Evolutionary conservation across 2,113 vertebrate genomes (phyloP).

Genomic region (Psittacus erithacus): DNA sequence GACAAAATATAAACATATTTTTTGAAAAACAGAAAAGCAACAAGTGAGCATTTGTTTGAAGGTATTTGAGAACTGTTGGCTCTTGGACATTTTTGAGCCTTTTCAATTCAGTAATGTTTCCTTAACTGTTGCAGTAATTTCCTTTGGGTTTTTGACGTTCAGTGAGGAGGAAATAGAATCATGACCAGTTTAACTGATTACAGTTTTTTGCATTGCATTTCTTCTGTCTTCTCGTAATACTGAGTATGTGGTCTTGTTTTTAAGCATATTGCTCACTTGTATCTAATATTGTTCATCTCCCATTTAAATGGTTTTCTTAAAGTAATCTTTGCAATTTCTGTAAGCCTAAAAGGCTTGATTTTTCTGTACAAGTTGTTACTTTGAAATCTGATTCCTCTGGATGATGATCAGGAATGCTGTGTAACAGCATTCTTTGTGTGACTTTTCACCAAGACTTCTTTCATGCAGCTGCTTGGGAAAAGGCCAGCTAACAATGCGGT

Average conservation of each 20-base stretch:
- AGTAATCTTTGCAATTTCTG: constrained; percentile 6
- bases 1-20: not conserved
- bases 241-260: not conserved
- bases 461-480: constrained; percentile 70
- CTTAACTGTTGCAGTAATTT: not conserved
- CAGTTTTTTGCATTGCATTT: not conserved
- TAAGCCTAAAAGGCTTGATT: constrained; percentile 8
- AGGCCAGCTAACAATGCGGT: constrained; percentile 60
- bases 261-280: not conserved
- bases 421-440: constrained; percentile 74
- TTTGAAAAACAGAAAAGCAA: not conserved
- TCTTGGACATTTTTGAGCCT: not conserved
- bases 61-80: not conserved
- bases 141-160: not conserved
- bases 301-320: not conserved
- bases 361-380: constrained; percentile 21
- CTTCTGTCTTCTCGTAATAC: not conserved
- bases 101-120: not conserved
- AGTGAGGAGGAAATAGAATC: not conserved
- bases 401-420: constrained; percentile 73
- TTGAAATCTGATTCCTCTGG: constrained; percentile 73
- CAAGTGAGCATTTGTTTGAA: not conserved
- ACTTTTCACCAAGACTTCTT: constrained; percentile 70
- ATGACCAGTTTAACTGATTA: not conserved
- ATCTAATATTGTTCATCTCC: not conserved